Evolutionary conservation across 2,113 vertebrate species (phyloP), one percentile per base, ranked within the genome.

Genomic region (Tetrax tetrax): DNA sequence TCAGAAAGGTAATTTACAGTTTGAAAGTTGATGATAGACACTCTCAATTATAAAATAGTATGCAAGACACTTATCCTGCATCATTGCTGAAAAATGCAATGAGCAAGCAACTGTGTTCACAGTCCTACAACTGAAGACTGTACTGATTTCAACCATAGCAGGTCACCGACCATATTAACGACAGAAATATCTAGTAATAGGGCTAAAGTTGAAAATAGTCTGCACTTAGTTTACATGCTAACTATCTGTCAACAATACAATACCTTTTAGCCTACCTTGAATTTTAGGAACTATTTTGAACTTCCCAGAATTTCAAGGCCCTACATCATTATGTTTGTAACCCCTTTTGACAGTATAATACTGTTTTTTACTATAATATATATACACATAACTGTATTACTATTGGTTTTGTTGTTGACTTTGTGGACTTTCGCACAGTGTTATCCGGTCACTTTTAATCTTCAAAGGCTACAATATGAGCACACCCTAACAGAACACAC

Each of bases 331-430:
- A 5, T 6, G 5, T 54, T 7, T 68, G 27, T n/a, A 80, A 48
- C 0, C 5, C 20, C 24, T 11, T n/a, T 20, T 74, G 17, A 50
- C 18, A 60, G n/a, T n/a, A n/a, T n/a, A n/a, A 43, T 0, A 41
- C 29, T 14, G 11, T 20, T 79, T 43, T 43, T 43, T 43, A 43
- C 41, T 43, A 43, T 43, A 43, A 43, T 43, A 43, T 43, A 43
- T 43, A 43, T 43, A 43, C 41, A 43, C 41, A 43, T 6, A 43
- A 43, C 41, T 43, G 41, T 43, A 43, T 53, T 87, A 64, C 38
- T 91, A 20, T 18, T 87, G 23, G 18, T 43, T 92, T 81, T 91
- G 33, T 29, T 47, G 5, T 22, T 43, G 16, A 79, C 65, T 89
- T 66, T 16, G 28, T 59, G 14, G 38, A 95, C 76, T 84, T 84